Conservation (phyloP, 2,797 vertebrate genomes). For the Micrastur ruficollis region DNA sequence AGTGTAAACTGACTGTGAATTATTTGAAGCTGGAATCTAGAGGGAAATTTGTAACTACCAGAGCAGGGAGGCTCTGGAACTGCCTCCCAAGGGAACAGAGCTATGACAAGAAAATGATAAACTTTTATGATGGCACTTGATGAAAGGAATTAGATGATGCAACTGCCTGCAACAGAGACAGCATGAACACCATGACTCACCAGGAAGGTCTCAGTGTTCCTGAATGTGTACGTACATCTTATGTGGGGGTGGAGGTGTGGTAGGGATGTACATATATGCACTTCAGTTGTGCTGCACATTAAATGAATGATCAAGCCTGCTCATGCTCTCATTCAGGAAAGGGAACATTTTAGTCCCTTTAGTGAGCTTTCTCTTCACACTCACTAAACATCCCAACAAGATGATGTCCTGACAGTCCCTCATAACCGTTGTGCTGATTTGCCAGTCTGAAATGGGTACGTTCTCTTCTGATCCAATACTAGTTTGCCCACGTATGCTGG, state of each 20-base stretch:
- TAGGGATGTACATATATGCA: neutral
- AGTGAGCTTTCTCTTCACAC: neutral
- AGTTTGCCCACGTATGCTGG: neutral
- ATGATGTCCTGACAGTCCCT: neutral
- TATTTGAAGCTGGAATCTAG: neutral
- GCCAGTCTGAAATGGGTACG: neutral
- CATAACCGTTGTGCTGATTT: neutral
- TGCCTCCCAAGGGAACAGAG: neutral
- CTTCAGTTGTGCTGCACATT: neutral
- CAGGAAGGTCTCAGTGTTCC: neutral
- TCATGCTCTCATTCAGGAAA: neutral
- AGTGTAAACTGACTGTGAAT: neutral
- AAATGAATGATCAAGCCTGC: neutral
- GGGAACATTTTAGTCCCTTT: neutral
- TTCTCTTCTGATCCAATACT: neutral
- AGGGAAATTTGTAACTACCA: neutral
- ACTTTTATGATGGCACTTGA: neutral
- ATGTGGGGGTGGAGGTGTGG: neutral
- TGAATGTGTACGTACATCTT: neutral
- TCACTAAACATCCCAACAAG: neutral
- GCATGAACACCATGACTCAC: neutral
- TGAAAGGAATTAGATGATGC: constrained; percentile 11
- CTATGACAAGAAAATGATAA: neutral
- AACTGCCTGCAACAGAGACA: neutral
- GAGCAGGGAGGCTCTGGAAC: neutral